Evolutionary conservation across 2,888 invertebrate genomes (phyloP).

Genomic region (Cephus spinipes): DNA sequence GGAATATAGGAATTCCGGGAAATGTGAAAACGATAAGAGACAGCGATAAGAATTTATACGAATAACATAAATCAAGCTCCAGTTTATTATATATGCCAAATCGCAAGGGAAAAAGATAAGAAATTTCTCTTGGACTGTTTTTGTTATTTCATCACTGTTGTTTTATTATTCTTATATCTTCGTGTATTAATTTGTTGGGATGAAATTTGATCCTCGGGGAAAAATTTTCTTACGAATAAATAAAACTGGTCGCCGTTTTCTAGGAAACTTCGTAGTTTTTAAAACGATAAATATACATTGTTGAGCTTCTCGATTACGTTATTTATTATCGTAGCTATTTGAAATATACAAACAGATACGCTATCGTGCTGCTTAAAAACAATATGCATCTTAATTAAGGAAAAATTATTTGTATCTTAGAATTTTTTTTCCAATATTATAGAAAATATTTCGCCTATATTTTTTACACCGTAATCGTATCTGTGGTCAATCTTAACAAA

Average conservation of each 20-base stretch:
- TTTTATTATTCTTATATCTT: too few relatives aligned
- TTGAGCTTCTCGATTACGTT: not conserved
- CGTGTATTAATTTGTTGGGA: not conserved
- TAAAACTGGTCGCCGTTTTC: not conserved
- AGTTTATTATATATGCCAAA: too few relatives aligned
- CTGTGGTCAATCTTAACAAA: too few relatives aligned
- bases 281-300: not conserved
- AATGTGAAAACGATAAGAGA: too few relatives aligned
- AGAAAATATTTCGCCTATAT: not conserved
- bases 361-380: not conserved
- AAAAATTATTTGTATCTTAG: not conserved
- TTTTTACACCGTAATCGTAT: not conserved
- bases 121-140: too few relatives aligned
- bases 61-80: too few relatives aligned
- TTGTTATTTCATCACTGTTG: too few relatives aligned
- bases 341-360: not conserved
- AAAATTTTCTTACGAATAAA: not conserved
- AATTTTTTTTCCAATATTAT: not conserved
- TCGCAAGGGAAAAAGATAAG: too few relatives aligned
- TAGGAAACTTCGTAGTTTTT: not conserved
- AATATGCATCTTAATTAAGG: not conserved
- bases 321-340: not conserved
- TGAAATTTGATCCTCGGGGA: not conserved
- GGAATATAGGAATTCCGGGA: too few relatives aligned
- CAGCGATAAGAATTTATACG: too few relatives aligned